Evolutionary conservation across 2,888 invertebrate genomes (phyloP).

Genomic region (Thumatha senex): DNA sequence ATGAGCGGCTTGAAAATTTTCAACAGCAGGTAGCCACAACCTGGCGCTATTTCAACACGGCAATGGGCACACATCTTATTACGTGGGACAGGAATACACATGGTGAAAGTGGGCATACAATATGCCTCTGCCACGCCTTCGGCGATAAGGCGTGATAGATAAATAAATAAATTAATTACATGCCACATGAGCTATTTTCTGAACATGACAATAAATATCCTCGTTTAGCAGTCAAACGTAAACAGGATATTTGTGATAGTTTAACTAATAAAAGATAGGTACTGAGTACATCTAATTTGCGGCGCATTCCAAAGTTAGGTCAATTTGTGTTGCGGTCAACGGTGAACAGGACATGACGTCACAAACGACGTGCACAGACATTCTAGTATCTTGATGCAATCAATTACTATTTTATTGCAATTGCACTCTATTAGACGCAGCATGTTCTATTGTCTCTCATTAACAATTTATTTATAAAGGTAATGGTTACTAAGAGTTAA

Average conservation of each 20-base stretch:
- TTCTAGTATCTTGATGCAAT: constrained; percentile 45
- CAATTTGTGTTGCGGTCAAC: constrained; percentile 13
- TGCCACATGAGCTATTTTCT: no score
- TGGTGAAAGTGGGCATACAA: no score
- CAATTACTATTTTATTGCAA: constrained; percentile 47
- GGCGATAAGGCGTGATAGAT: no score
- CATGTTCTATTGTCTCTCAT: constrained; percentile 41
- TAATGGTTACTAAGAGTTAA: constrained; percentile 27
- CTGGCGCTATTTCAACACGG: no score
- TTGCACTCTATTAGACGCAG: constrained; percentile 21
- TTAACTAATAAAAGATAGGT: neutral
- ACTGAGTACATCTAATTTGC: constrained; percentile 1
- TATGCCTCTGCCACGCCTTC: no score
- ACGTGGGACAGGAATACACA: no score
- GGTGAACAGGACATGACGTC: constrained; percentile 43
- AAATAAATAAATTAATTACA: no score
- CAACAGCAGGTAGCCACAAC: no score
- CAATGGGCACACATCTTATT: no score
- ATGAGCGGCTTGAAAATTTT: no score
- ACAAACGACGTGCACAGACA: constrained; percentile 34
- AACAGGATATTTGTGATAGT: neutral
- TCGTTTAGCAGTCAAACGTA: neutral
- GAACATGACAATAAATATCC: neutral
- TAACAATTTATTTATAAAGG: constrained; percentile 36
- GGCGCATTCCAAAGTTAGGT: constrained; percentile 6